A percentile compares a stretch with the other conserved stretches of the same genome.
Evolutionary conservation across 2,113 vertebrate species (phyloP).

Genomic region (Peucedramus taeniatus): DNA sequence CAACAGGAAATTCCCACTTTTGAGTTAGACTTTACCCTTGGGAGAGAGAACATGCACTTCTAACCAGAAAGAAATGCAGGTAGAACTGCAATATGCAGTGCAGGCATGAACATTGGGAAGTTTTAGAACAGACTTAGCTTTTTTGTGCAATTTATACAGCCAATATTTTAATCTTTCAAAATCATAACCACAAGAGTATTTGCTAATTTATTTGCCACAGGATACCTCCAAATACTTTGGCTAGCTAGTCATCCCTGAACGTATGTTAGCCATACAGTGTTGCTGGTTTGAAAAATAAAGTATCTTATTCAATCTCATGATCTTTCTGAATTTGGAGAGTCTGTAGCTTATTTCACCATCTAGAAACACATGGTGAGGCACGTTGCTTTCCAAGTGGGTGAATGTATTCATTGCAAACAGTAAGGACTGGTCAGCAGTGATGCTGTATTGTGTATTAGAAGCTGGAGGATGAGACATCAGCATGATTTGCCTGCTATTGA

Average conservation of each 20-base stretch:
- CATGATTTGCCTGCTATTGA: background rate
- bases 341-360: background rate
- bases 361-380: background rate
- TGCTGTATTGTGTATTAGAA: background rate
- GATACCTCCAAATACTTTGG: background rate
- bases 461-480: background rate
- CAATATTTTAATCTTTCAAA: background rate
- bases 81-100: background rate
- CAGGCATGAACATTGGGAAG: background rate
- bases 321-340: background rate
- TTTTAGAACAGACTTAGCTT: background rate
- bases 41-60: fast-evolving
- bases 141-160: background rate
- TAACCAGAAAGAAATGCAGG: background rate
- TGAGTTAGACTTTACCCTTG: background rate
- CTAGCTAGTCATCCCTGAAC: background rate
- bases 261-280: background rate
- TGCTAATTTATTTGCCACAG: background rate
- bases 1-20: background rate
- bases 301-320: background rate
- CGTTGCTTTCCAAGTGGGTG: background rate
- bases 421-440: background rate
- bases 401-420: background rate
- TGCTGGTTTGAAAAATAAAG: background rate
- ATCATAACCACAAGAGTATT: background rate